phyloP scores from a whole-genome alignment of 2,797 vertebrate genomes.

The Astyanax mexicanus region DNA sequence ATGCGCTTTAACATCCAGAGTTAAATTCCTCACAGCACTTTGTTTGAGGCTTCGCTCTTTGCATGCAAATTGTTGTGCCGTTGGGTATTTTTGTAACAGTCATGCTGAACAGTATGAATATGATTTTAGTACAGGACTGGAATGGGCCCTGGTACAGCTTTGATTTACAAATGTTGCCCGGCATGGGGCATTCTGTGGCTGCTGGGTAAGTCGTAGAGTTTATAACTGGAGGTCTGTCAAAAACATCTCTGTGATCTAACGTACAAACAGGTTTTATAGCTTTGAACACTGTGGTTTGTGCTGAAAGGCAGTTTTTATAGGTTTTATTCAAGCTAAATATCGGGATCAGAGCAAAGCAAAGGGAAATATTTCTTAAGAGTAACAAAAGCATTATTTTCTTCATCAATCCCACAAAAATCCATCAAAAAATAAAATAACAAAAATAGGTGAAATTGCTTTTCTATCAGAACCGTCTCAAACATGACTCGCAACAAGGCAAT shows the following conservation, averaged over 20 bases:
- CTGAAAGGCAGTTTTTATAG: too few species aligned
- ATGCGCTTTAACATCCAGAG: not conserved
- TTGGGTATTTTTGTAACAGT: constrained; percentile 8
- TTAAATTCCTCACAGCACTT: constrained; percentile 16
- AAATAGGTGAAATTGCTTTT: too few species aligned
- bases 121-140: constrained; percentile 9
- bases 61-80: not conserved
- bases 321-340: too few species aligned
- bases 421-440: too few species aligned
- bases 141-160: not conserved
- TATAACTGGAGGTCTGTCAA: not conserved
- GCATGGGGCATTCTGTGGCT: not conserved
- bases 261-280: not conserved
- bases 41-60: constrained; percentile 20
- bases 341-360: too few species aligned
- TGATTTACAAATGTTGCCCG: constrained; percentile 35
- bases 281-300: not conserved
- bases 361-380: too few species aligned
- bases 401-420: too few species aligned
- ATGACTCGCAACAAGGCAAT: too few species aligned
- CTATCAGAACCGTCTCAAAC: too few species aligned
- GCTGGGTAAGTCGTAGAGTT: constrained; percentile 29
- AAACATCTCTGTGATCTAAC: not conserved
- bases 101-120: constrained; percentile 5
- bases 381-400: too few species aligned